Evolutionary conservation across 1,140 invertebrate genomes (phyloP).

Genomic region (Drosophila ercepeae): DNA sequence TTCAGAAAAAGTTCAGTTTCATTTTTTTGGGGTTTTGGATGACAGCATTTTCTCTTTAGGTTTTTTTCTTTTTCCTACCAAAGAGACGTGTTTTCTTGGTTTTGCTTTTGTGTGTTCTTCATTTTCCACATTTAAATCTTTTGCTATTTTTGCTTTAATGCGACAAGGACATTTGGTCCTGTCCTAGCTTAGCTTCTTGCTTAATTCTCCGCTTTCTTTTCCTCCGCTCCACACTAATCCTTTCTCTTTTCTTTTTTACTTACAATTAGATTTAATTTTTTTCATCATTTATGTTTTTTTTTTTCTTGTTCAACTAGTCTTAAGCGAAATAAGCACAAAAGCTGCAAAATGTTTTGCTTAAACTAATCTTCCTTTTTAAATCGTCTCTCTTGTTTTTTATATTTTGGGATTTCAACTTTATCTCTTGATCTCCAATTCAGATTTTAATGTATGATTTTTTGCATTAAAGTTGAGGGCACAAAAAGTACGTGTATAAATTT

Average conservation of each 20-base stretch:
- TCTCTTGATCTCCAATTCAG: constrained; percentile 56
- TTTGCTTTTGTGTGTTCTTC: constrained; percentile 41
- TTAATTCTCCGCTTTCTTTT: constrained; percentile 34
- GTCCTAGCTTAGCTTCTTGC: constrained; percentile 28
- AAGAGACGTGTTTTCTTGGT: constrained; percentile 57
- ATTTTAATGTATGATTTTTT: constrained; percentile 72
- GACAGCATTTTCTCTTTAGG: constrained; percentile 73
- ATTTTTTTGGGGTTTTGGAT: constrained; percentile 71
- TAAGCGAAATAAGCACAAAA: constrained; percentile 83
- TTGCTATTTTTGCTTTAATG: constrained; percentile 66
- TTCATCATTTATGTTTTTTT: constrained; percentile 46
- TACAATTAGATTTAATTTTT: constrained; percentile 66
- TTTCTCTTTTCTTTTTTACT: constrained; percentile 58
- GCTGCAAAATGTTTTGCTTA: constrained; percentile 82
- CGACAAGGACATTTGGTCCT: constrained; percentile 20
- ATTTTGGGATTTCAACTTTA: constrained; percentile 35
- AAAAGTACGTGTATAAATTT: constrained; percentile 75
- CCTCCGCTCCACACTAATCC: constrained; percentile 43
- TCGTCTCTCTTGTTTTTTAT: constrained; percentile 19
- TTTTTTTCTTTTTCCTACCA: constrained; percentile 53
- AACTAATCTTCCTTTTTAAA: constrained; percentile 61
- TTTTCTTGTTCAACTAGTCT: constrained; percentile 77
- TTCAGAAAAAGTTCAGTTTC: constrained; percentile 83
- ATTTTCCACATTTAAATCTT: constrained; percentile 57
- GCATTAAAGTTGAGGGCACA: constrained; percentile 71